phyloP scores from a whole-genome alignment of 2,888 invertebrate species.

The Ichneumoninae sp. region DNA sequence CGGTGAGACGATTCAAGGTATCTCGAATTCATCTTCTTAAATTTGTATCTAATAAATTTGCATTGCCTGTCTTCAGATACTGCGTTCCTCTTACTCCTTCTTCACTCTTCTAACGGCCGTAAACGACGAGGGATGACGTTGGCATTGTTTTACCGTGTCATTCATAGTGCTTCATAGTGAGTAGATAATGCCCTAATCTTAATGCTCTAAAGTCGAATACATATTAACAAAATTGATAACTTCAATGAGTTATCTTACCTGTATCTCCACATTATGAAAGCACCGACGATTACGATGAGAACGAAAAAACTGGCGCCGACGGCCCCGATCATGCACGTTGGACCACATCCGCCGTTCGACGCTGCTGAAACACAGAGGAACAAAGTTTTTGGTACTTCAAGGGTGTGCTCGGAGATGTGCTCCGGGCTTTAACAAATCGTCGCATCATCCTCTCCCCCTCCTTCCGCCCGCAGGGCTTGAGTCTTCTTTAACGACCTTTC shows the following conservation, averaged over 20 bases:
- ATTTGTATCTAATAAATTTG: background rate
- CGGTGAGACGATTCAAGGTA: slow-evolving; percentile 64
- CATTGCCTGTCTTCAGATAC: slow-evolving; percentile 66
- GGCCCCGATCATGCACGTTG: slow-evolving; percentile 84
- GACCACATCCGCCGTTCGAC: slow-evolving; percentile 82
- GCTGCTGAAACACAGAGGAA: slow-evolving; percentile 71
- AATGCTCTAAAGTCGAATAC: slow-evolving; percentile 3
- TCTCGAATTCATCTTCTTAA: background rate
- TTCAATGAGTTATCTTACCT: slow-evolving; percentile 71
- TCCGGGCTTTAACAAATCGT: background rate
- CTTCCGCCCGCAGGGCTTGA: background rate
- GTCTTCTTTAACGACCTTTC: background rate
- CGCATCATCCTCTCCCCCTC: background rate
- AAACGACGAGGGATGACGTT: slow-evolving; percentile 7
- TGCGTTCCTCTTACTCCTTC: slow-evolving; percentile 73
- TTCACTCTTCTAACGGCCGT: slow-evolving; percentile 68
- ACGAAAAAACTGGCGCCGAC: slow-evolving; percentile 83
- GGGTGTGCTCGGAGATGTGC: background rate
- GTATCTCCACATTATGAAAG: slow-evolving; percentile 78
- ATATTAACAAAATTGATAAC: background rate
- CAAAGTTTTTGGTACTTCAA: background rate
- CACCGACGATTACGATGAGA: slow-evolving; percentile 77
- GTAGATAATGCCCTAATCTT: background rate
- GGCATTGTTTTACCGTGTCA: background rate
- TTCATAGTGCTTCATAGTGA: background rate